phyloP scores from a whole-genome alignment of 2,113 vertebrate species.

The Junco hyemalis region DNA sequence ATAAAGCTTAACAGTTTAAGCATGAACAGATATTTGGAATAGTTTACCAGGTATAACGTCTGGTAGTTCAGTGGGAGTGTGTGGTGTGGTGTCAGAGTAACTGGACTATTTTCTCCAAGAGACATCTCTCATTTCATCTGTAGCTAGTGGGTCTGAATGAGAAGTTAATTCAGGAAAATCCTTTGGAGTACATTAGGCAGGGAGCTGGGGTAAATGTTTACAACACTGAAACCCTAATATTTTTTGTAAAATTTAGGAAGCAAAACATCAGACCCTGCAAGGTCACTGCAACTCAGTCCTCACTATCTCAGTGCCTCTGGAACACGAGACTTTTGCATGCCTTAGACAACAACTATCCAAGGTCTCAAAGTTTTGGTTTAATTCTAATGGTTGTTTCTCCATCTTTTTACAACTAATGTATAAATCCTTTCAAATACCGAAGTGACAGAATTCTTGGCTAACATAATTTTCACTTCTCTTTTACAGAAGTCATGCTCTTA shows the following conservation, averaged over 20 bases:
- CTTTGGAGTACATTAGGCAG: background rate
- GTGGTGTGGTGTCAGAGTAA: background rate
- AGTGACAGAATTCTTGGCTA: background rate
- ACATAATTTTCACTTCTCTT: background rate
- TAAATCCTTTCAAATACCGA: background rate
- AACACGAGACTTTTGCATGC: background rate
- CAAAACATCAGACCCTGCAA: background rate
- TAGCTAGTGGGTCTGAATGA: background rate
- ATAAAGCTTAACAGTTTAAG: background rate
- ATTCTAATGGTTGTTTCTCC: background rate
- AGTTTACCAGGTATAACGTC: background rate
- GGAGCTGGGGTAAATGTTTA: background rate
- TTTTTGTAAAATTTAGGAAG: background rate
- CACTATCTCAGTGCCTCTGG: background rate
- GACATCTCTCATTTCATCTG: background rate
- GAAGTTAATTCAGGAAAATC: background rate
- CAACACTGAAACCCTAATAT: background rate
- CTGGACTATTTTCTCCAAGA: background rate
- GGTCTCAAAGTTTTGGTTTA: background rate
- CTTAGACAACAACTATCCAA: background rate
- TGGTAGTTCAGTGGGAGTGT: background rate
- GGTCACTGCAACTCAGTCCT: background rate
- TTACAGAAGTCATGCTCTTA: background rate
- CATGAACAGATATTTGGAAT: fast-evolving
- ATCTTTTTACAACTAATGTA: background rate